These are phyloP conservation scores for Avahi laniger DNA, from an alignment of 2,797 vertebrate species.

Conservation along the genomic window DNA sequence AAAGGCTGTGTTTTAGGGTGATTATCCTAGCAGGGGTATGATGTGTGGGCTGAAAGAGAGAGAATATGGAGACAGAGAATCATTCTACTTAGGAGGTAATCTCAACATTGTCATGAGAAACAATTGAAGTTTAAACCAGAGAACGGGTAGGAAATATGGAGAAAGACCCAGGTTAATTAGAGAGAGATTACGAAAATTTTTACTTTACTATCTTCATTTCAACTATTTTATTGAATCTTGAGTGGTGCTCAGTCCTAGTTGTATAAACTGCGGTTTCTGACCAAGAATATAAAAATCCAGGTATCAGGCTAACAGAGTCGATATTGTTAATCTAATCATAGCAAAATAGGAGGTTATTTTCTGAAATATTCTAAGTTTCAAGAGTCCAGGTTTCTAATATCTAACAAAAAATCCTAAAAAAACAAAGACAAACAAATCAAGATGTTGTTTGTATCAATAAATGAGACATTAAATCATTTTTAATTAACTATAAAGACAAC, in stretches of 20 bases:
- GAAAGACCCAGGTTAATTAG: not conserved
- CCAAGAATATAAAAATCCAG: not conserved
- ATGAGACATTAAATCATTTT: slow-evolving; percentile 29
- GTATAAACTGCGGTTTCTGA: not conserved
- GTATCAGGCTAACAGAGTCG: not conserved
- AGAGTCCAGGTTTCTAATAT: not conserved
- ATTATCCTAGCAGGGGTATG: not conserved
- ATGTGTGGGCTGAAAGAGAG: not conserved
- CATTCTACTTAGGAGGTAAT: not conserved
- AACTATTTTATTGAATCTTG: not conserved
- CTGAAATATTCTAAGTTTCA: not conserved
- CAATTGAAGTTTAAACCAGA: not conserved
- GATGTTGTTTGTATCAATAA: not conserved
- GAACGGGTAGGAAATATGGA: not conserved
- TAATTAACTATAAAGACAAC: slow-evolving; percentile 17
- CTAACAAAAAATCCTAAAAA: not conserved
- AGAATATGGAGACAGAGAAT: not conserved
- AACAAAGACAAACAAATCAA: not conserved
- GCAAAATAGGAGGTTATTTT: not conserved
- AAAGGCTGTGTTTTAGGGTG: not conserved
- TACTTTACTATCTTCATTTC: not conserved
- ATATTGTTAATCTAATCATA: not conserved
- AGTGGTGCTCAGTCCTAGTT: not conserved
- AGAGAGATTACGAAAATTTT: not conserved
- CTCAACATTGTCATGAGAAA: not conserved